Base-by-base conservation (phyloP, 1,140 invertebrate genomes). In the Bicyclus anynana region DNA sequence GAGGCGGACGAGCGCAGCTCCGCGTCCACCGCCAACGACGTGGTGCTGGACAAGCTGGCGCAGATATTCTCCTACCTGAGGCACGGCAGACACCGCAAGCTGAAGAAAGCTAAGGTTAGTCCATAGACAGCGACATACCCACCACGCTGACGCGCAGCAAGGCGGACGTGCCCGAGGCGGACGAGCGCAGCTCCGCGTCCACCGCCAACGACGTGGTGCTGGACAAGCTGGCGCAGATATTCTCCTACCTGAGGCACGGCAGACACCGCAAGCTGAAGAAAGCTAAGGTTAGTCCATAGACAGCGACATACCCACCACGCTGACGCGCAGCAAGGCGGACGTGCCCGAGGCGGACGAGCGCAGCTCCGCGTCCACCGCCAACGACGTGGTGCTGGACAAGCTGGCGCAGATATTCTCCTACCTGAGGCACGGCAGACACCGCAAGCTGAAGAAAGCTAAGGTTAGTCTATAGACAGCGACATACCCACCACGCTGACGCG, bases 351-450 rank as follows among this genome's bases (percentile, higher is more conserved):
- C 72, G 3, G 81, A 81, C 1, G 80, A 89, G 27, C 65, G 89
- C 13, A 97, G 91, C 84, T 94, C 69, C 91, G 94, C 96, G 0
- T 95, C 96, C 0, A 97, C 95, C 4, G 98, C 97, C 12, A 98
- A 99, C 80, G 97, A 99, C 69, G 98, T 95, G 20, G 97, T 99
- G 0, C 97, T 99, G 49, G 98, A 99, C 79, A 99, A 99, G 85
- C 81, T 99, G 6, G 97, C 97, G 0, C 97, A 99, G n/a, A 99
- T 99, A 78, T 90, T 99, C 23, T 97, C 97, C 0, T 99, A 99
- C 71, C 86, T 99, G 9, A 89, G 98, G 2, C 94, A 96, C 66
- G 95, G 95, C 17, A 90, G 94, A 38, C 93, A 94, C 64, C 95
- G 95, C 69, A 97, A 96, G 69, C 91, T 92, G 9, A 96, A 95